These are phyloP conservation scores for Sebastes melanostomus DNA, from an alignment of 2,797 vertebrate species.

Conservation along the genomic window DNA sequence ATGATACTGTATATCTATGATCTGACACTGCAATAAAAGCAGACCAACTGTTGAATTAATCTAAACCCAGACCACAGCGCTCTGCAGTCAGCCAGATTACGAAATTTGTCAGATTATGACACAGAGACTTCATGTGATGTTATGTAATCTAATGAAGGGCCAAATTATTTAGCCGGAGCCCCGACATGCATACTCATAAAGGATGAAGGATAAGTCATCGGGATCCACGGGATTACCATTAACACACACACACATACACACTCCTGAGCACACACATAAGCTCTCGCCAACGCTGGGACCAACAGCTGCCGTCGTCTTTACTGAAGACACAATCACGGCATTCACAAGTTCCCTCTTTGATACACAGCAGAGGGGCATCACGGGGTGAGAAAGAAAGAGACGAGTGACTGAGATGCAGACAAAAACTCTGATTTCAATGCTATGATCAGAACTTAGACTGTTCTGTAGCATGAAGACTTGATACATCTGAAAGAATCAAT, in stretches of 20 bases:
- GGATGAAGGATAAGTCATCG: constrained; percentile 66
- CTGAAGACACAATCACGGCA: constrained; percentile 69
- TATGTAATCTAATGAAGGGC: constrained; percentile 56
- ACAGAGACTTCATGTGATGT: constrained; percentile 41
- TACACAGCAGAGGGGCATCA: constrained; percentile 55
- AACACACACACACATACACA: constrained; percentile 51
- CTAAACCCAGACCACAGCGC: not conserved
- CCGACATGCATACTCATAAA: constrained; percentile 57
- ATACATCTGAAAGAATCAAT: not conserved
- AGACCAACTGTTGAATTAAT: not conserved
- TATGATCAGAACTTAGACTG: not conserved
- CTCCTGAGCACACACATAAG: constrained; percentile 43
- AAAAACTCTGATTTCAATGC: not conserved
- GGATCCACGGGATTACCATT: constrained; percentile 71
- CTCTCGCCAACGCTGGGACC: constrained; percentile 31
- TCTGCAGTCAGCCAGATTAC: constrained; percentile 34
- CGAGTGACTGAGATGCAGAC: not conserved
- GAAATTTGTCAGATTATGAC: constrained; percentile 53
- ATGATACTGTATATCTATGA: not conserved
- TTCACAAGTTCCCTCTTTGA: constrained; percentile 66
- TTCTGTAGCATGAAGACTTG: not conserved
- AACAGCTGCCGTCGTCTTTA: constrained; percentile 62
- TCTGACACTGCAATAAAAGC: not conserved
- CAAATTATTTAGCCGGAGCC: constrained; percentile 49
- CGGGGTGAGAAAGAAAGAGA: constrained; percentile 22